These are phyloP conservation scores for Salticus scenicus DNA, from an alignment of 2,888 invertebrate genomes.

Conservation along the genomic window DNA sequence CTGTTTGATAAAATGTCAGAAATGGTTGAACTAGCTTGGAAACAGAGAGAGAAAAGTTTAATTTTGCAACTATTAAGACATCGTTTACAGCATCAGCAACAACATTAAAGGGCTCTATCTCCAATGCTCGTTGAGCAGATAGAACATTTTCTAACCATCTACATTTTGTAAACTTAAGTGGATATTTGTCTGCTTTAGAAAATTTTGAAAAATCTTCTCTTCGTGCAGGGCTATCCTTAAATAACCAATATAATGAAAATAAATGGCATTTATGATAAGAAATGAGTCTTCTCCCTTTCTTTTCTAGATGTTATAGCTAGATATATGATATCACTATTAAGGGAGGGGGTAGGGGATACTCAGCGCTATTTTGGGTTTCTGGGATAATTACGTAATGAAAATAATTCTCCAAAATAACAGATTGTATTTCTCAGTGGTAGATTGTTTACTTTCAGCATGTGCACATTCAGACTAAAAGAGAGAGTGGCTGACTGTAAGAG, in stretches of 20 bases:
- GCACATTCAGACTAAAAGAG: too few relatives aligned
- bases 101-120: not conserved
- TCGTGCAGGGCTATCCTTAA: not conserved
- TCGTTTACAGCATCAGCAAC: not conserved
- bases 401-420: too few relatives aligned
- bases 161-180: not conserved
- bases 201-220: not conserved
- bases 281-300: too few relatives aligned
- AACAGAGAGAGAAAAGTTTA: not conserved
- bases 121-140: not conserved
- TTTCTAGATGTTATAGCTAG: too few relatives aligned
- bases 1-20: not conserved
- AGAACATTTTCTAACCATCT: not conserved
- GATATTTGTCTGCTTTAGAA: not conserved
- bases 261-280: too few relatives aligned
- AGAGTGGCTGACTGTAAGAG: too few relatives aligned
- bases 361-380: too few relatives aligned
- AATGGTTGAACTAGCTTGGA: not conserved
- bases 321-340: too few relatives aligned
- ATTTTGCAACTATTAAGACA: not conserved
- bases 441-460: too few relatives aligned
- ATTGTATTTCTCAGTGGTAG: too few relatives aligned
- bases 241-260: not conserved
- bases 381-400: too few relatives aligned
- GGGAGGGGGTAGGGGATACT: too few relatives aligned